A percentile compares a stretch with the other conserved stretches of the same genome.
Conservation (phyloP, 1,140 invertebrate genomes). For the Drosophila equinoxialis region DNA sequence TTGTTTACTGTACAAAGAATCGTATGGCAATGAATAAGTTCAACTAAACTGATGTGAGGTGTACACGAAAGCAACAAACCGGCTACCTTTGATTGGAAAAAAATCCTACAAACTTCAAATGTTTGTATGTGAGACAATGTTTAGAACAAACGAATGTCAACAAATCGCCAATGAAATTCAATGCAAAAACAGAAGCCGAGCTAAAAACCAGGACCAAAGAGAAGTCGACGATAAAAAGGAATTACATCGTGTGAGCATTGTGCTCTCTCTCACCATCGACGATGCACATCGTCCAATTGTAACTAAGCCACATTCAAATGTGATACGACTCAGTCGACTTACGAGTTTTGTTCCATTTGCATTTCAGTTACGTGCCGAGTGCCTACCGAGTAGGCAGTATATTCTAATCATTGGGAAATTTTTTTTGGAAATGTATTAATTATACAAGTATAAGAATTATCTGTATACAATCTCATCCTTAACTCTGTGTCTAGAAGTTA, state of each 20-base stretch:
- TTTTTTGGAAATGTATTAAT: too few species aligned
- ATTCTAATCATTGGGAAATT: neutral
- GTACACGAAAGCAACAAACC: neutral
- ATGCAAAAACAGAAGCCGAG: constrained; percentile 4
- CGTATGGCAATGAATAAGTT: neutral
- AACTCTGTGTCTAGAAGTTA: too few species aligned
- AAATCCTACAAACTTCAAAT: neutral
- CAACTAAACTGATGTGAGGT: neutral
- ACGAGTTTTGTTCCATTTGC: constrained; percentile 57
- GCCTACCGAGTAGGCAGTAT: constrained; percentile 46
- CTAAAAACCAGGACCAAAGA: constrained; percentile 23
- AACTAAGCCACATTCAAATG: constrained; percentile 25
- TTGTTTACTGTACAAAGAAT: constrained; percentile 2
- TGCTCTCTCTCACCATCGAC: constrained; percentile 14
- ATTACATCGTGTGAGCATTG: neutral
- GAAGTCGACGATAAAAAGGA: neutral
- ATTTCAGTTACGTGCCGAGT: constrained; percentile 66
- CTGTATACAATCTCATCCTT: too few species aligned
- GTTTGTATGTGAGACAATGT: constrained; percentile 3
- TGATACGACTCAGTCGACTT: constrained; percentile 9
- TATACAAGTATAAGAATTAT: too few species aligned
- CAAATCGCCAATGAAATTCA: neutral
- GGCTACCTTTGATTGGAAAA: neutral
- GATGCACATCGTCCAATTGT: constrained; percentile 8
- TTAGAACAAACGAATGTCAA: constrained; percentile 35